A percentile compares a stretch with the other conserved stretches of the same genome.
These are phyloP conservation scores for Philaenus spumarius DNA, from an alignment of 1,140 invertebrate genomes.

Conservation along the genomic window DNA sequence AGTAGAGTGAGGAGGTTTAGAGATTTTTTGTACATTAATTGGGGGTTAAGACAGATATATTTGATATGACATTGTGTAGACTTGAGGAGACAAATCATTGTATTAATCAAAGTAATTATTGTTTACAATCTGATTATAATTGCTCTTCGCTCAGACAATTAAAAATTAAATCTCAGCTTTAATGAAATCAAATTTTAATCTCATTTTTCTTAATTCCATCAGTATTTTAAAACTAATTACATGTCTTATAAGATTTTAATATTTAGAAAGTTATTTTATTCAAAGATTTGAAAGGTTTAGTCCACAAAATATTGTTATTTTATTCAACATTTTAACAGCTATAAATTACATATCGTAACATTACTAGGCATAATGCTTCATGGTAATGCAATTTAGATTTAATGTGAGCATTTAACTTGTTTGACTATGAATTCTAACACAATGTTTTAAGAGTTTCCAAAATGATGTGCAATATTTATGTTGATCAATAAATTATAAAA, in stretches of 20 bases:
- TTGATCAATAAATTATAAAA: constrained; percentile 13
- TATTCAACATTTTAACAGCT: not conserved
- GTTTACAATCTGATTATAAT: constrained; percentile 4
- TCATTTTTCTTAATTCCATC: too few relatives aligned
- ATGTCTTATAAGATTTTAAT: not conserved
- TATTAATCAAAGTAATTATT: constrained; percentile 3
- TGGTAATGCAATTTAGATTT: not conserved
- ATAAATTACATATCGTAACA: constrained; percentile 14
- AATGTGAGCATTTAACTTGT: constrained; percentile 8
- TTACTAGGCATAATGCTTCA: not conserved
- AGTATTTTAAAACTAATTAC: not conserved
- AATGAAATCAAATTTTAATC: not conserved
- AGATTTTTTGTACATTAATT: constrained; percentile 1
- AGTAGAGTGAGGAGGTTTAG: constrained; percentile 1
- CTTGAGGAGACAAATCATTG: not conserved
- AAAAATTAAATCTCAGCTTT: not conserved
- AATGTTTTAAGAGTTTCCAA: constrained; percentile 1
- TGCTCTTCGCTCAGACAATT: constrained; percentile 10
- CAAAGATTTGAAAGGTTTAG: too few relatives aligned
- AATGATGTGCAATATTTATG: constrained; percentile 16
- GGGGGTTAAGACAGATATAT: not conserved
- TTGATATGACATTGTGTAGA: not conserved
- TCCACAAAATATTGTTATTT: not conserved
- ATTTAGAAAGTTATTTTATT: not conserved
- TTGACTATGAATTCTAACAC: constrained; percentile 10